Evolutionary conservation across 2,888 invertebrate genomes (phyloP).

Genomic region (Macaria liturata): DNA sequence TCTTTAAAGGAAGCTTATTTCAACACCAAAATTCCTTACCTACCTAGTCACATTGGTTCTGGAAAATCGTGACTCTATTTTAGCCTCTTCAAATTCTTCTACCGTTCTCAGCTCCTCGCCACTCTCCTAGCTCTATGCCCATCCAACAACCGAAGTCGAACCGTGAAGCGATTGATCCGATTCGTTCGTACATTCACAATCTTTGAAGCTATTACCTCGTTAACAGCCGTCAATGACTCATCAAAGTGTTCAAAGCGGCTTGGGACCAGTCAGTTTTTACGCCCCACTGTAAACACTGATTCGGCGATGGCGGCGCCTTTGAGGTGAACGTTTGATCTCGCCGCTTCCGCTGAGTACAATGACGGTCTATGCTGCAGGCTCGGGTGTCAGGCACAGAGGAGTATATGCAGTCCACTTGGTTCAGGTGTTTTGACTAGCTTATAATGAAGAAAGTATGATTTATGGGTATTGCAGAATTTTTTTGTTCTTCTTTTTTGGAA

Average conservation of each 20-base stretch:
- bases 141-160: not conserved
- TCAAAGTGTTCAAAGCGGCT: conserved; percentile 54
- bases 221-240: conserved; percentile 53
- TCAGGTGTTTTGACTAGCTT: not conserved
- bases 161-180: conserved; percentile 24
- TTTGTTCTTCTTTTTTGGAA: no score
- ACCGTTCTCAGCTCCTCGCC: no score
- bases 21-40: no score
- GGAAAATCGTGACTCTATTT: no score
- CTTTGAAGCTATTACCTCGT: conserved; percentile 39
- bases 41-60: no score
- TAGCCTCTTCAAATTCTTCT: no score
- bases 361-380: conserved; percentile 54
- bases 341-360: conserved; percentile 75
- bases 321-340: conserved; percentile 63
- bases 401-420: conserved; percentile 39
- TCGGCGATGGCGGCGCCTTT: conserved; percentile 56
- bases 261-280: conserved; percentile 69
- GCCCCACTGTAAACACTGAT: conserved; percentile 67
- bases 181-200: conserved; percentile 25
- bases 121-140: no score
- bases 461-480: no score
- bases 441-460: no score
- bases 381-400: conserved; percentile 34
- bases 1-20: no score